Evolutionary conservation across 2,113 vertebrate genomes (phyloP).

Genomic region (Rynchops niger): DNA sequence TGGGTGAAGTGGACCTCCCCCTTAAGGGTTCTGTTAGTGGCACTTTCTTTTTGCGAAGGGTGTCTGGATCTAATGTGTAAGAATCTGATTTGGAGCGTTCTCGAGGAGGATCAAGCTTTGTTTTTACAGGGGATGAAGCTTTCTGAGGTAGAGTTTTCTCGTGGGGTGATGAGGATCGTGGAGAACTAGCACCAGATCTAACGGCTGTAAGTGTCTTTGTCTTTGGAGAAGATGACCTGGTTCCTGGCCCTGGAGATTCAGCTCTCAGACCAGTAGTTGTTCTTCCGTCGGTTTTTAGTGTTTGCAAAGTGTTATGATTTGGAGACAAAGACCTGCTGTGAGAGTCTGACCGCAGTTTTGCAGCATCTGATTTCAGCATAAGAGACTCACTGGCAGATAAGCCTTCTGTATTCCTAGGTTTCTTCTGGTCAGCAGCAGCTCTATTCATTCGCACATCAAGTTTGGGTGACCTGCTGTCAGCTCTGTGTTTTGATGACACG

Average conservation of each 20-base stretch:
- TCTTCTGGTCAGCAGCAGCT: slow-evolving; percentile 83
- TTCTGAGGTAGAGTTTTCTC: slow-evolving; percentile 91
- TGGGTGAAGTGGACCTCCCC: slow-evolving; percentile 95
- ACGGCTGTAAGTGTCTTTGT: slow-evolving; percentile 84
- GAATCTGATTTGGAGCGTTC: slow-evolving; percentile 98
- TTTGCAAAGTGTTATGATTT: slow-evolving; percentile 97
- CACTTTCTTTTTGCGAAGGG: slow-evolving; percentile 94
- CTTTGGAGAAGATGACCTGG: slow-evolving; percentile 91
- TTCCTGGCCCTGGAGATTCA: slow-evolving; percentile 92
- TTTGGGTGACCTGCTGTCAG: slow-evolving; percentile 86
- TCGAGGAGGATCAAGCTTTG: slow-evolving; percentile 91
- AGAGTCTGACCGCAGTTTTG: slow-evolving; percentile 93
- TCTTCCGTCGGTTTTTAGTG: slow-evolving; percentile 90
- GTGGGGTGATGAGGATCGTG: slow-evolving; percentile 85
- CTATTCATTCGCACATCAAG: slow-evolving; percentile 85
- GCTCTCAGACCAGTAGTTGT: slow-evolving; percentile 81
- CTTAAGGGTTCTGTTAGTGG: slow-evolving; percentile 91
- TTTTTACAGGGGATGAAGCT: slow-evolving; percentile 85
- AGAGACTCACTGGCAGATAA: slow-evolving; percentile 92
- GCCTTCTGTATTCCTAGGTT: slow-evolving; percentile 81
- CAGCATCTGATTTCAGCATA: slow-evolving; percentile 91
- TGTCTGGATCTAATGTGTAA: slow-evolving; percentile 94
- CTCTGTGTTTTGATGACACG: slow-evolving; percentile 83
- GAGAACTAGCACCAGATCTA: slow-evolving; percentile 83
- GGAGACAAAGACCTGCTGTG: slow-evolving; percentile 96